These are phyloP conservation scores for Drosophila micromelanica DNA, from an alignment of 1,140 invertebrate genomes.

Conservation along the genomic window DNA sequence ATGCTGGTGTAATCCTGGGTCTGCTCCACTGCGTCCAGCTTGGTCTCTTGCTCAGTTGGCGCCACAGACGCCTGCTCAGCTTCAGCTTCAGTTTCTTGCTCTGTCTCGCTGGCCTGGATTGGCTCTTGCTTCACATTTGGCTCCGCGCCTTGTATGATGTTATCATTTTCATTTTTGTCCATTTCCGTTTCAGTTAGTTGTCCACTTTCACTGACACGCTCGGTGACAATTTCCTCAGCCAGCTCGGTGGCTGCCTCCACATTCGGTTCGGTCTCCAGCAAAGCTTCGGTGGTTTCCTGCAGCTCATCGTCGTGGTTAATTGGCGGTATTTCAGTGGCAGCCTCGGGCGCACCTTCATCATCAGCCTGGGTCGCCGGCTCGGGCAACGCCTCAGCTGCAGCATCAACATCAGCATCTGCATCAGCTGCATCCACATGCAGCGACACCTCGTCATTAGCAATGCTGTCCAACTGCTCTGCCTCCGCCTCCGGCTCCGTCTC, in stretches of 20 bases:
- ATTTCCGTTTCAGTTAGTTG: constrained; percentile 43
- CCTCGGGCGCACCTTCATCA: constrained; percentile 30
- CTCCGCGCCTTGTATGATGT: constrained; percentile 77
- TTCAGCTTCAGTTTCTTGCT: background rate
- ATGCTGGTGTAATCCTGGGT: constrained; percentile 46
- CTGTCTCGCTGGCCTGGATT: constrained; percentile 25
- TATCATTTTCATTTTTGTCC: constrained; percentile 70
- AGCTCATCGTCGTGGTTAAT: constrained; percentile 33
- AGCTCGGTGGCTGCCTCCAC: background rate
- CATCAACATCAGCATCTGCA: constrained; percentile 16
- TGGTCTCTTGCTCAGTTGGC: constrained; percentile 7
- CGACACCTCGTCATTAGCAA: constrained; percentile 62
- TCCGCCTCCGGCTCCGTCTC: constrained; percentile 42
- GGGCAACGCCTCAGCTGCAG: background rate
- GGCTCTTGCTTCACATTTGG: constrained; percentile 56
- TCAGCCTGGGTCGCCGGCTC: constrained; percentile 20
- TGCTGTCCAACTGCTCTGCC: constrained; percentile 26
- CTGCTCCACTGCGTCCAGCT: constrained; percentile 1
- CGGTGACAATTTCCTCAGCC: constrained; percentile 35
- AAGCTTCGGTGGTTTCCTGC: constrained; percentile 32
- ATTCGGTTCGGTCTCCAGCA: constrained; percentile 21
- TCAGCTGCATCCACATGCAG: constrained; percentile 38
- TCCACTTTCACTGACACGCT: constrained; percentile 67
- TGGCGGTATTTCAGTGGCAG: constrained; percentile 23
- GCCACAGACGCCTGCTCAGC: background rate